A percentile compares a stretch with the other conserved stretches of the same genome.
Evolutionary conservation across 2,113 vertebrate species (phyloP).

Genomic region (Vidua macroura): DNA sequence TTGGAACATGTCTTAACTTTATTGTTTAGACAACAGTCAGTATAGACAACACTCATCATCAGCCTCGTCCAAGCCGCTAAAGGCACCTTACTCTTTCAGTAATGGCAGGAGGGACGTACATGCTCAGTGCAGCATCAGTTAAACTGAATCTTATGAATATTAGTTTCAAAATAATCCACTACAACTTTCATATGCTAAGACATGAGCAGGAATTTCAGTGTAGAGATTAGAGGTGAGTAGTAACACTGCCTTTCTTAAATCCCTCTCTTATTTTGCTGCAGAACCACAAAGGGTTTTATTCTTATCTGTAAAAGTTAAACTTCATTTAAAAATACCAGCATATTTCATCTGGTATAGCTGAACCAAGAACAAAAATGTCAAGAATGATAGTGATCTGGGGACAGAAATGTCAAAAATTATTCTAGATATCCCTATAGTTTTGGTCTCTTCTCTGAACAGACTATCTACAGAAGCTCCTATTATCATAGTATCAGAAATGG

Average conservation of each 20-base stretch:
- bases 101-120: neutral
- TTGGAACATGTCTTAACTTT: neutral
- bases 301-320: neutral
- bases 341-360: neutral
- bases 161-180: neutral
- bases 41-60: neutral
- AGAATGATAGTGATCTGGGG: neutral
- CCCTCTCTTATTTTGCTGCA: neutral
- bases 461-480: neutral
- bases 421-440: neutral
- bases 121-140: neutral
- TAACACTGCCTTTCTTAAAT: neutral
- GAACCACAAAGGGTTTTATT: neutral
- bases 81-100: neutral
- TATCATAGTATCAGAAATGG: neutral
- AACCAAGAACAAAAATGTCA: neutral
- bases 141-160: neutral
- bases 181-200: neutral
- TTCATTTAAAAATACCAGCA: neutral
- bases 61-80: neutral
- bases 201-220: neutral
- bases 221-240: neutral
- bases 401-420: neutral
- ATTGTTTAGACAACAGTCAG: neutral
- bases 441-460: neutral